Evolutionary conservation across 2,888 invertebrate genomes (phyloP).

Genomic region (Sylvicola cinctus): DNA sequence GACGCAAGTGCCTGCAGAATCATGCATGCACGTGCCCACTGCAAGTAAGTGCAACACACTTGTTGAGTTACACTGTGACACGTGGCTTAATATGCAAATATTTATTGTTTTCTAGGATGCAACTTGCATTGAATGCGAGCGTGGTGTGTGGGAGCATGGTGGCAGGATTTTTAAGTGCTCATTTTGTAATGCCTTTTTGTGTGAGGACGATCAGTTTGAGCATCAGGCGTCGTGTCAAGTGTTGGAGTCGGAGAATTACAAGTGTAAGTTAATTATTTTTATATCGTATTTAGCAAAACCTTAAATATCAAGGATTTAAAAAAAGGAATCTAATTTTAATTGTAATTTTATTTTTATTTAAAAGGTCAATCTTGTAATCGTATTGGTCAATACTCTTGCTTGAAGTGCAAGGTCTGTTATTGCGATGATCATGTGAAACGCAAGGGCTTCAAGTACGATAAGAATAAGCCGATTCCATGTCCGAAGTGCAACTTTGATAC

Average conservation of each 20-base stretch:
- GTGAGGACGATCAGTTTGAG: conserved; percentile 93
- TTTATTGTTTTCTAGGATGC: conserved; percentile 36
- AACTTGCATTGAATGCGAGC: conserved; percentile 75
- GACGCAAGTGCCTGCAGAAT: conserved; percentile 68
- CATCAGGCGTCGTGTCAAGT: conserved; percentile 95
- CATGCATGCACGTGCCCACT: conserved; percentile 88
- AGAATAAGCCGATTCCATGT: conserved; percentile 69
- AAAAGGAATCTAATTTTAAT: too few relatives aligned
- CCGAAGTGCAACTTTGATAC: conserved; percentile 88
- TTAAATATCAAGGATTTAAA: conserved; percentile 5
- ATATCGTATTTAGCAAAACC: not conserved
- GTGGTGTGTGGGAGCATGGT: conserved; percentile 92
- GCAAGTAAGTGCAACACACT: conserved; percentile 15
- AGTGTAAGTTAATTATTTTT: conserved; percentile 43
- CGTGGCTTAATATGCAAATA: not conserved
- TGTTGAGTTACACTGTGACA: not conserved
- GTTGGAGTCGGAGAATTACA: conserved; percentile 82
- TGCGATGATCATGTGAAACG: conserved; percentile 91
- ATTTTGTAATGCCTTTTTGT: conserved; percentile 71
- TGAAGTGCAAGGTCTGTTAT: conserved; percentile 88
- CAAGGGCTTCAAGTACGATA: conserved; percentile 74
- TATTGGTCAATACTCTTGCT: conserved; percentile 83
- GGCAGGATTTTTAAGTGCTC: conserved; percentile 80
- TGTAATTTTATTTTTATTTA: conserved; percentile 10
- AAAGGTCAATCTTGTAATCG: conserved; percentile 87